Conservation (phyloP, 2,113 vertebrate species). For the Oryzias javanicus region DNA sequence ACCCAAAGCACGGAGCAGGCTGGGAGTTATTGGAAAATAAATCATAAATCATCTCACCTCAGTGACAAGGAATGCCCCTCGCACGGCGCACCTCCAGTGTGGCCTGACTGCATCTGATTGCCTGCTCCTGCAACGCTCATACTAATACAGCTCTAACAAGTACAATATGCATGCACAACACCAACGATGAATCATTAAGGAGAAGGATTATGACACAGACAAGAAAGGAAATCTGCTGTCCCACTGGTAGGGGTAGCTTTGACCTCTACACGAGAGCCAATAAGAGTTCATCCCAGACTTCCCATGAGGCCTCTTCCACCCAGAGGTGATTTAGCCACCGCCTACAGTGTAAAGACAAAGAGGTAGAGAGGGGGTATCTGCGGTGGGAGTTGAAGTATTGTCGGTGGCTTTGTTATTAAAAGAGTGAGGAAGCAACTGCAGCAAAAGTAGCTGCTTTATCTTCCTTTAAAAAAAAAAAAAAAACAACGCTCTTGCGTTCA, state of each 20-base stretch:
- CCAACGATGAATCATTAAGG: constrained; percentile 57
- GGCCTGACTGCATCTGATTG: constrained; percentile 53
- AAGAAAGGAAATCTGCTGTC: constrained; percentile 42
- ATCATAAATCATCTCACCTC: constrained; percentile 76
- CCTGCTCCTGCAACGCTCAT: constrained; percentile 48
- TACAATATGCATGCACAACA: constrained; percentile 27
- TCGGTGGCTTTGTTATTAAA: constrained; percentile 53
- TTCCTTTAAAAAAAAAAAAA: constrained; percentile 48
- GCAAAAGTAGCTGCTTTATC: constrained; percentile 55
- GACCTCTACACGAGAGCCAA: constrained; percentile 50
- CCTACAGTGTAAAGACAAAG: constrained; percentile 43
- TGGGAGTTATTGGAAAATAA: constrained; percentile 76
- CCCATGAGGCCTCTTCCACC: constrained; percentile 43
- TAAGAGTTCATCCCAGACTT: constrained; percentile 48
- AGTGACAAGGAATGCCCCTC: constrained; percentile 66
- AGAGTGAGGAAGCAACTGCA: constrained; percentile 58
- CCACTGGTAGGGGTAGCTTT: constrained; percentile 50
- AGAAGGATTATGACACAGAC: constrained; percentile 32
- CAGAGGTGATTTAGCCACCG: constrained; percentile 61
- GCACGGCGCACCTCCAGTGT: constrained; percentile 62
- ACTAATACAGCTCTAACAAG: constrained; percentile 66
- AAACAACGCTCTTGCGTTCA: constrained; percentile 24
- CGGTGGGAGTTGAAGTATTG: constrained; percentile 27
- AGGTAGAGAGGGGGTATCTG: not conserved
- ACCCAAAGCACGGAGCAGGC: constrained; percentile 58